Conservation (phyloP, 2,113 vertebrate species). For the Albula glossodonta region DNA sequence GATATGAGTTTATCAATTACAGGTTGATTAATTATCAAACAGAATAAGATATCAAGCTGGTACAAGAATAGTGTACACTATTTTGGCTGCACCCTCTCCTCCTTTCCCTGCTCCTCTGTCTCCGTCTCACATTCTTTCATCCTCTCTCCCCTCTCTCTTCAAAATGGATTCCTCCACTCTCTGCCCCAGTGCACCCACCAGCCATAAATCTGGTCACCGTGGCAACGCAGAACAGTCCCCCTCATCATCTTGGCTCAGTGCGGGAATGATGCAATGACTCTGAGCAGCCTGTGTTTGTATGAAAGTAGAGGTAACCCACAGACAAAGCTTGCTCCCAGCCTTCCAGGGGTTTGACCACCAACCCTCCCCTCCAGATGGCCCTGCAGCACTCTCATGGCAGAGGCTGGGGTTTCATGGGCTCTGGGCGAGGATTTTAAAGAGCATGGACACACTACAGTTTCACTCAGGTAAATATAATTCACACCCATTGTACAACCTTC, state of each 20-base stretch:
- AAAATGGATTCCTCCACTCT: background rate
- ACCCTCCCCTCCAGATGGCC: background rate
- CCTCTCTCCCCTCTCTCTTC: background rate
- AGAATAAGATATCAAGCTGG: too few species aligned
- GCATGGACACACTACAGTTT: too few species aligned
- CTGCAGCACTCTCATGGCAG: background rate
- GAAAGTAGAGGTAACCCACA: conserved; percentile 33
- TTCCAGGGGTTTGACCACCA: background rate
- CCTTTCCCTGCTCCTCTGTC: background rate
- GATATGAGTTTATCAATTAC: too few species aligned
- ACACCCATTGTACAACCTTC: too few species aligned
- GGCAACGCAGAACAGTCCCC: conserved; percentile 42
- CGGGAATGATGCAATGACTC: conserved; percentile 40
- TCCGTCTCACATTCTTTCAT: background rate
- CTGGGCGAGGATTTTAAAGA: too few species aligned
- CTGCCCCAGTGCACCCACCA: conserved; percentile 13
- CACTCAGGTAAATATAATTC: too few species aligned
- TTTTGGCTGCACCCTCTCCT: too few species aligned
- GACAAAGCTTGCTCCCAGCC: conserved; percentile 39
- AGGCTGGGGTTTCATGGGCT: too few species aligned
- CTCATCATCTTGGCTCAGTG: background rate
- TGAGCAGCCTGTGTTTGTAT: conserved; percentile 25
- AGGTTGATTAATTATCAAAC: too few species aligned
- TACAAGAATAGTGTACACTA: too few species aligned
- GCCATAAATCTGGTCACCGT: conserved; percentile 33